Conservation (phyloP, 2,797 vertebrate species). For the Xiphorhynchus erythropygius region DNA sequence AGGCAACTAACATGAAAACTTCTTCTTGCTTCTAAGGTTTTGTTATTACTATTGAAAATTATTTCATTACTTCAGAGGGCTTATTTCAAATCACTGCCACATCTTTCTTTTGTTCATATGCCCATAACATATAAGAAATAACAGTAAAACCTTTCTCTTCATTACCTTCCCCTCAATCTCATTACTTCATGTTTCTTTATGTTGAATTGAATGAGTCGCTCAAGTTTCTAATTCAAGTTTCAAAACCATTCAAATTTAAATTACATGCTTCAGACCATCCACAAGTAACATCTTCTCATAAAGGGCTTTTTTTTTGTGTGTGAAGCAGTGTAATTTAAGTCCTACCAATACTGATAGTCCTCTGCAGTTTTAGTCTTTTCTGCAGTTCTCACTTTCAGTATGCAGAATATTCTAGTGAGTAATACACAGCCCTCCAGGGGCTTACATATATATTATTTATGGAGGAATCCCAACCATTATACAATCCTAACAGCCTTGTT, state of each 20-base stretch:
- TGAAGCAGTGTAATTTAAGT: neutral
- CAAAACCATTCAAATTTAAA: neutral
- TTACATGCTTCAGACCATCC: neutral
- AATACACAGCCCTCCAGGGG: neutral
- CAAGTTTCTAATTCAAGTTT: neutral
- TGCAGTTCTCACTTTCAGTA: neutral
- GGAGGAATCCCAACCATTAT: neutral
- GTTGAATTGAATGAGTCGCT: neutral
- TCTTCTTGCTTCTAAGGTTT: neutral
- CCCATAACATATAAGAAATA: neutral
- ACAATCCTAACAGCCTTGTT: neutral
- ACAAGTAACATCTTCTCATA: neutral
- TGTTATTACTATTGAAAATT: neutral
- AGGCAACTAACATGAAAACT: neutral
- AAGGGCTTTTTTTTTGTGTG: neutral
- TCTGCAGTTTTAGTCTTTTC: neutral
- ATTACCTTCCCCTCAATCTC: neutral
- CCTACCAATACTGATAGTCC: neutral
- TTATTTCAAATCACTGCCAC: constrained; percentile 8
- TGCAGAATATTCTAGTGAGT: neutral
- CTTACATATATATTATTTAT: neutral
- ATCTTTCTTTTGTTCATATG: neutral
- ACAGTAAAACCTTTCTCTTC: neutral
- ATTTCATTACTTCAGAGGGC: neutral
- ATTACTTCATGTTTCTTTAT: neutral